These are phyloP conservation scores for Nomada flava DNA, from an alignment of 2,888 invertebrate species.

Conservation along the genomic window DNA sequence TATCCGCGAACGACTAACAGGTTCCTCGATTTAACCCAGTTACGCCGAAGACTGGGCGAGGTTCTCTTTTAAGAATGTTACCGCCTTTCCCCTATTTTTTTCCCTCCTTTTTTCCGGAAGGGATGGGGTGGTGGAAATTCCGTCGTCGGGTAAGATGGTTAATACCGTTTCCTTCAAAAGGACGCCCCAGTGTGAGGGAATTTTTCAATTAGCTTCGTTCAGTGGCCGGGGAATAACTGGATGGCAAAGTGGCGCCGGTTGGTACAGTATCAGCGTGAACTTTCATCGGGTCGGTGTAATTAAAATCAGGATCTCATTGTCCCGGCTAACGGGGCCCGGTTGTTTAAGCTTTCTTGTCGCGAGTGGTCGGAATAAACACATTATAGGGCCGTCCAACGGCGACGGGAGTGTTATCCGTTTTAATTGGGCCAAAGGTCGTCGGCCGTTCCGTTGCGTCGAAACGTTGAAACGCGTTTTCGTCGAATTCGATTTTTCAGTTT, in stretches of 20 bases:
- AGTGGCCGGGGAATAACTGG: constrained; percentile 31
- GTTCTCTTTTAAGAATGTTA: background rate
- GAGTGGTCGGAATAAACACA: constrained; percentile 22
- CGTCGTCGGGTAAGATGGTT: constrained; percentile 17
- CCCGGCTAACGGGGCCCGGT: background rate
- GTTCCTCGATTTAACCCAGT: constrained; percentile 26
- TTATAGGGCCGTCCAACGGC: constrained; percentile 8
- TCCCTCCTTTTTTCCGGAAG: background rate
- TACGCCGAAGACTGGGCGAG: background rate
- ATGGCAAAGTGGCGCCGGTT: constrained; percentile 34
- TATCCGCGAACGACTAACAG: background rate
- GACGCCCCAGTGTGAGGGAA: constrained; percentile 40
- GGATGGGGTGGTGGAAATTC: background rate
- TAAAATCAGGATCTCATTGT: constrained; percentile 31
- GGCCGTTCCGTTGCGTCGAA: background rate
- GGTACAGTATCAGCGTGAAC: constrained; percentile 16
- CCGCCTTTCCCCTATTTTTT: background rate
- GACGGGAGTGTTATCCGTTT: constrained; percentile 26
- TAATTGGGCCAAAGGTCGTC: constrained; percentile 2
- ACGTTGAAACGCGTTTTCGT: constrained; percentile 1
- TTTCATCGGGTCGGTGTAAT: constrained; percentile 25
- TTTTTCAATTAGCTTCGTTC: constrained; percentile 57
- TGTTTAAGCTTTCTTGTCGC: constrained; percentile 7
- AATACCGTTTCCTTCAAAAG: constrained; percentile 44
- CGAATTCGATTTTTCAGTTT: background rate